Base-by-base conservation (phyloP, 2,113 vertebrate genomes). In the Carassius gibelio region DNA sequence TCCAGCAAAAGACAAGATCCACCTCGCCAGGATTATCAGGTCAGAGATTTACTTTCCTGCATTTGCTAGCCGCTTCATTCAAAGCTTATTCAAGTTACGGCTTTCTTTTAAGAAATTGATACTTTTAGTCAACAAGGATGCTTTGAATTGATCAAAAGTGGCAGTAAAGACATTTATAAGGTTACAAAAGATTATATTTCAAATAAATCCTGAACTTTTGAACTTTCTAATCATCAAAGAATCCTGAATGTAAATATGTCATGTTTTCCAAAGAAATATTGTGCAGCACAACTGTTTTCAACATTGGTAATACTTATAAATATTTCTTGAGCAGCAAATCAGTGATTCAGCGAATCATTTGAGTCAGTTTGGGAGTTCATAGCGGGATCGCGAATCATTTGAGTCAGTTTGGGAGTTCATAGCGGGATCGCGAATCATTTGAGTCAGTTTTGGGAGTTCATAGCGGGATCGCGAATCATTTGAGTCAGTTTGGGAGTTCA, bases 1-100 rank as follows among this genome's bases (percentile, higher is more conserved):
- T 90, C 96, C 98, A 81, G 96, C 98, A 64, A 98, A 97, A 93
- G 98, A 99, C 95, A 96, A 97, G 91, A 96, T 97, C 74, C 97
- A 97, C 92, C 95, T 97, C 88, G 96, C 96, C 88, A 95, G 98
- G 72, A 97, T 99, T 87, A 95, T 95, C 91, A 93, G 95, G 95
- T 95, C 90, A 89, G 15, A 52, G 21, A 19, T 9, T 19, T 17
- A 74, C 3, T 5, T 48, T 50, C 13, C 57, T 57, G 34, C 64
- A 13, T 74, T 87, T 15, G 55, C n/a, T 75, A 62, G 13, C 11
- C 42, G 17, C 38, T 26, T 48, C 2, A 45, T 45, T 45, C 42
- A 45, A 45, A 42, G 42, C 42, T 50, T 75, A 48, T 75, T 75
- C n/a, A 50, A 23, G 26, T 4, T 68, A 30, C 50, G 5, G 4